Percentiles rank a stretch among this genome's conserved stretches.
phyloP scores from a whole-genome alignment of 2,113 vertebrate genomes.

The Calidris pugnax region DNA sequence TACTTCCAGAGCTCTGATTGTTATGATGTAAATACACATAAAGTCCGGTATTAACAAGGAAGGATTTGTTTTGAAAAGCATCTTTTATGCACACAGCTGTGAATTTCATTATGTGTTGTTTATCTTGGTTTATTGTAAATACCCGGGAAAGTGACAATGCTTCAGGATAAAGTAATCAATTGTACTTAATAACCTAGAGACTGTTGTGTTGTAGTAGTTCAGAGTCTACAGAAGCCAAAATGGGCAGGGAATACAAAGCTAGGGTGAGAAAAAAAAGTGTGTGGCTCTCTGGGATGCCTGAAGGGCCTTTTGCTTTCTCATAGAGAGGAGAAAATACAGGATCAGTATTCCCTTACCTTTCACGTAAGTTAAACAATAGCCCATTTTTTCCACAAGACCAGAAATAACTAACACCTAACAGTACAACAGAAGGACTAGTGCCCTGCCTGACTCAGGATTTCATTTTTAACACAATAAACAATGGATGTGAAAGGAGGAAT shows the following conservation, averaged over 20 bases:
- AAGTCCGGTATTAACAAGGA: constrained; percentile 1
- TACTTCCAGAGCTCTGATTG: neutral
- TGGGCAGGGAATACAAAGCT: neutral
- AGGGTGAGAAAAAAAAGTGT: neutral
- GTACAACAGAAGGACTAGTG: neutral
- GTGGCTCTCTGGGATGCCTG: neutral
- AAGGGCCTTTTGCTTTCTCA: neutral
- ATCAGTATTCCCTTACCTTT: neutral
- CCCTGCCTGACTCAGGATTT: neutral
- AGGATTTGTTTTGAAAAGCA: constrained; percentile 21
- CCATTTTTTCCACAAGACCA: neutral
- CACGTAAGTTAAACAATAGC: neutral
- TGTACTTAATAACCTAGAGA: neutral
- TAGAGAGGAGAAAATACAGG: neutral
- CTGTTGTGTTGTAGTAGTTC: neutral
- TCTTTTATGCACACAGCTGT: constrained; percentile 10
- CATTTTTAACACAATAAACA: neutral
- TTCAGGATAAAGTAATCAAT: neutral
- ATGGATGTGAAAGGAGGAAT: fast-evolving
- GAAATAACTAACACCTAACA: neutral
- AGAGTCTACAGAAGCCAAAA: neutral
- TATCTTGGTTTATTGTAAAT: constrained; percentile 32
- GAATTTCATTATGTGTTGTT: neutral
- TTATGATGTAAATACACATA: neutral
- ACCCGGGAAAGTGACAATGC: neutral